Base-by-base conservation (phyloP, 2,113 vertebrate species). In the Cyanoramphus novaezelandiae region DNA sequence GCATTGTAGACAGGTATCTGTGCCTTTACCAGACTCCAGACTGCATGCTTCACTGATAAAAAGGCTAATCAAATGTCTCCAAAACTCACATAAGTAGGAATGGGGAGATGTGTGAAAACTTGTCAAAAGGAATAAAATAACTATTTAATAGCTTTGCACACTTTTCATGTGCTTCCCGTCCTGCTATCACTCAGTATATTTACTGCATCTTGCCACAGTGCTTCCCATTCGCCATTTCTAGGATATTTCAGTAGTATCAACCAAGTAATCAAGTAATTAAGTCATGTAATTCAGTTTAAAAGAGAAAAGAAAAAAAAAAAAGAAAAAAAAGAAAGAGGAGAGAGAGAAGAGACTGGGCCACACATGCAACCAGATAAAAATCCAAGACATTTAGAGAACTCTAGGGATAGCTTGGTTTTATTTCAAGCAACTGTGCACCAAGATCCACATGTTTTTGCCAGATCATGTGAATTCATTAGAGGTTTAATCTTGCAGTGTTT, bases 11-110 rank as follows among this genome's bases (percentile, higher is more conserved):
- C 86, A 97, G 89, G 94, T 92, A 96, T 88, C 91, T 85, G 82
- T 91, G 96, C 92, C 92, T 93, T 94, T 63, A 94, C 59, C 87
- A 95, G 81, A 86, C 90, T 97, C 70, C 92, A 97, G 93, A 96
- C 68, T 67, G 59, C 67, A 96, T 50, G 95, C 91, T 97, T 97
- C 90, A 92, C 76, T 92, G 91, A 95, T 96, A 82, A 90, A 95
- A 93, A 91, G 64, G 77, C 80, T 95, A 95, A 95, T 91, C 83
- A 92, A 92, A 94, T 41, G 94, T 72, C 90, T 95, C 92, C 74
- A 91, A 82, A 95, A 70, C 53, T 88, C 91, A 88, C 49, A 77
- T 44, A 67, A 69, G 52, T 3, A 77, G n/a, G 79, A 92, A 88
- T 0, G 7, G 17, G 31, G 41, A 95, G 41, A 88, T 49, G 39